Evolutionary conservation across 2,888 invertebrate genomes (phyloP), one percentile per base, ranked within the genome.

Genomic region (Notocelia uddmanniana): DNA sequence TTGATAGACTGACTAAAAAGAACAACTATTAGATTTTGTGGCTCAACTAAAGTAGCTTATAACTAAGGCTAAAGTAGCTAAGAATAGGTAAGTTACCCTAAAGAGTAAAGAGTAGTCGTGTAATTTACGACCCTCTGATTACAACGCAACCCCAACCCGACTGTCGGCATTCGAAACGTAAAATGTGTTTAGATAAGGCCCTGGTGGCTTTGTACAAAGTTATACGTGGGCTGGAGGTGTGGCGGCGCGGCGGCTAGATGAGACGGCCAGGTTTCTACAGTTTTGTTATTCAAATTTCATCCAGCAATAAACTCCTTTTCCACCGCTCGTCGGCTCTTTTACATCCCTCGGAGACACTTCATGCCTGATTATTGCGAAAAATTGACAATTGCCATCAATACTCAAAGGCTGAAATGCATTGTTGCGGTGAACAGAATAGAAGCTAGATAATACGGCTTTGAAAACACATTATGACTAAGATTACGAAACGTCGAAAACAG

Each of bases 401-500:
- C 79, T 41, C 26, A 8, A 63, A 62, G 26, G 55, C 62, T 45
- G 41, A 59, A 68, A 57, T 18, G 45, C 48, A 62, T 70, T 66
- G 70, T 71, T 58, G 66, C 70, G 41, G 58, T n/a, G n/a, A 58
- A 34, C 37, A 41, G 31, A 55, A 67, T 54, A 54, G 31, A 72
- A 41, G 34, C 23, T 67, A 60, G 50, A 41, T 66, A 71, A 62
- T 57, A 34, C 31, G 18, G 41, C 68, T 45, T 37, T 41, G 54
- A 59, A 64, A 58, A 37, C 80, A 80, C 82, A 83, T 77, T 85
- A 83, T 86, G 55, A 37, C 59, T 75, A 76, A 74, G 78, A 80
- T 76, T 76, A 80, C 76, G 76, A 80, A 80, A 78, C 86, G 87
- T 84, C 81, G 83, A 84, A 81, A 78, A 87, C 87, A 88, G 86